Conservation (phyloP, 2,797 vertebrate species). For the Carcharodon carcharias region DNA sequence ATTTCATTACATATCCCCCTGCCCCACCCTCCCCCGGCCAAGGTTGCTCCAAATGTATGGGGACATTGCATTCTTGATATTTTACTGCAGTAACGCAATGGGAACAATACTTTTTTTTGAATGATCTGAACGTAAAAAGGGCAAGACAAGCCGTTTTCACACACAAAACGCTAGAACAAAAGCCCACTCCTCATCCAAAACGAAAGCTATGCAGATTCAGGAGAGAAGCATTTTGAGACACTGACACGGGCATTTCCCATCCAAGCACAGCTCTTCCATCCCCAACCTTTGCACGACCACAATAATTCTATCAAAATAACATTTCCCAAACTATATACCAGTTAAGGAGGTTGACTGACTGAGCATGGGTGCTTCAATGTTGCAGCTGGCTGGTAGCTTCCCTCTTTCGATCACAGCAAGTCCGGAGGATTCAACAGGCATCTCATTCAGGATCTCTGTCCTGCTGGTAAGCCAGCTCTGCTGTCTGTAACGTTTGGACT, state of each 20-base stretch:
- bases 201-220: background rate
- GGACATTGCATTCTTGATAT: background rate
- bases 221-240: conserved; percentile 14
- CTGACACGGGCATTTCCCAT: background rate
- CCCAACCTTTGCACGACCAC: background rate
- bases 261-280: conserved; percentile 9
- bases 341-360: background rate
- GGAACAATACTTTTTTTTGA: background rate
- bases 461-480: background rate
- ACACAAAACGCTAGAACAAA: background rate
- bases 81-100: background rate
- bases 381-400: background rate
- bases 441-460: background rate
- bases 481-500: background rate
- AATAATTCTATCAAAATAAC: background rate
- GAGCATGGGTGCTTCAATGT: background rate
- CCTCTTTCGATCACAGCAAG: background rate
- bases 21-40: background rate
- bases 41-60: background rate
- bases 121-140: background rate
- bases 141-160: background rate
- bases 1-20: background rate
- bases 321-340: background rate
- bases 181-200: background rate
- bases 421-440: background rate